A percentile compares a stretch with the other conserved stretches of the same genome.
phyloP scores from a whole-genome alignment of 2,113 vertebrate species.

The Kryptolebias marmoratus region DNA sequence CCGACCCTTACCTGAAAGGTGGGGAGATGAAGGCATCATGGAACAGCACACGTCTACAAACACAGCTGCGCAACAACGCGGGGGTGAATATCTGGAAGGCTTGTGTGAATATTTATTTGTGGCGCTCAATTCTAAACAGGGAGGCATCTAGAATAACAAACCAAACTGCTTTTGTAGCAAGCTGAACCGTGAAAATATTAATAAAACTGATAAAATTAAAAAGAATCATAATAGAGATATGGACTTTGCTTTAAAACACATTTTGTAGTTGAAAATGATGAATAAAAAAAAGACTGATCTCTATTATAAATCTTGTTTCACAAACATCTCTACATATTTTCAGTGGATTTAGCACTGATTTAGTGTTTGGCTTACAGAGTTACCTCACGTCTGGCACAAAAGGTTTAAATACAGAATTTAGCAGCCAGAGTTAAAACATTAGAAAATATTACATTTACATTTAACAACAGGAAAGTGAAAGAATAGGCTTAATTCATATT shows the following conservation, averaged over 20 bases:
- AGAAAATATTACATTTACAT: background rate
- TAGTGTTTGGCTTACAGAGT: too few relatives aligned
- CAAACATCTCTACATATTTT: background rate
- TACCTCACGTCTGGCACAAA: background rate
- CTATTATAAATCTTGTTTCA: background rate
- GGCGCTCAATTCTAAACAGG: too few relatives aligned
- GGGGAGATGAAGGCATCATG: background rate
- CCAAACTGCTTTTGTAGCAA: too few relatives aligned
- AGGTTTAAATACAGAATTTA: background rate
- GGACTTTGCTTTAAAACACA: too few relatives aligned
- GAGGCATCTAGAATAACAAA: too few relatives aligned
- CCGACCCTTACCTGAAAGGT: slow-evolving; percentile 89
- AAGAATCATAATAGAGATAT: background rate
- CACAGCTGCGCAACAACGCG: background rate
- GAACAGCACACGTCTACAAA: background rate
- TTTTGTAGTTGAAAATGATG: background rate
- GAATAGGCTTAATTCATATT: background rate
- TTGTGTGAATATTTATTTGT: too few relatives aligned
- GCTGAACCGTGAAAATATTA: too few relatives aligned
- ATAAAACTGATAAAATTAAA: background rate
- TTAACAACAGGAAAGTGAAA: background rate
- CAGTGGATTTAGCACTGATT: background rate
- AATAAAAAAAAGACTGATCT: background rate
- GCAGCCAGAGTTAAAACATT: background rate
- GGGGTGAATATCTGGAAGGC: too few relatives aligned